These are phyloP conservation scores for Sebastes trivittatus DNA, from an alignment of 2,797 vertebrate species.

Conservation along the genomic window DNA sequence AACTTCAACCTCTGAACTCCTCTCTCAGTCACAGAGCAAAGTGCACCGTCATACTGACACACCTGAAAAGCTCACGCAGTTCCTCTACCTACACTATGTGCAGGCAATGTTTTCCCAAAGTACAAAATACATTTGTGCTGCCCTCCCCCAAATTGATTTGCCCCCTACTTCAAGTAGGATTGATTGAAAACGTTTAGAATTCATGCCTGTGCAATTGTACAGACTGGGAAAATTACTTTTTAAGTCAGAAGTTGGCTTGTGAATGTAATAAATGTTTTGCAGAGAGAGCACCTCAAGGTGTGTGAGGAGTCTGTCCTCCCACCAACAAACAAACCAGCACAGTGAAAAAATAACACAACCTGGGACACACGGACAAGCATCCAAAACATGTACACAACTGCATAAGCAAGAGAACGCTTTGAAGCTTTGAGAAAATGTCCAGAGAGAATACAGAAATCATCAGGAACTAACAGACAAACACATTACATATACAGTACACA, in stretches of 20 bases:
- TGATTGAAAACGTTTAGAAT: neutral
- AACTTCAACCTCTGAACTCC: neutral
- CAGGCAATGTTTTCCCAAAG: no score
- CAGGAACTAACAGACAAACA: neutral
- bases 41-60: no score
- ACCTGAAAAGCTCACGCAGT: no score
- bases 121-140: no score
- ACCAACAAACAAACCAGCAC: neutral
- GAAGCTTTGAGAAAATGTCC: slow-evolving; percentile 1
- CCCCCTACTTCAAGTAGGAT: neutral
- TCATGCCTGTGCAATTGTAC: neutral
- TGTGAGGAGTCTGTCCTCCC: neutral
- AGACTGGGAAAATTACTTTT: neutral
- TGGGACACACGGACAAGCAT: neutral
- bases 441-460: neutral
- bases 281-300: neutral
- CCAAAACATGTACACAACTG: neutral
- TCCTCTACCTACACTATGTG: no score
- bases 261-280: neutral
- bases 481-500: neutral
- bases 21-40: no score
- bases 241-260: neutral
- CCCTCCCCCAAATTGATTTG: neutral
- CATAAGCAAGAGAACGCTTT: neutral
- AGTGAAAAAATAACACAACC: neutral